Percentiles rank a stretch among this genome's conserved stretches.
Conservation (phyloP, 1,140 invertebrate genomes). For the Neotoxoptera formosana region DNA sequence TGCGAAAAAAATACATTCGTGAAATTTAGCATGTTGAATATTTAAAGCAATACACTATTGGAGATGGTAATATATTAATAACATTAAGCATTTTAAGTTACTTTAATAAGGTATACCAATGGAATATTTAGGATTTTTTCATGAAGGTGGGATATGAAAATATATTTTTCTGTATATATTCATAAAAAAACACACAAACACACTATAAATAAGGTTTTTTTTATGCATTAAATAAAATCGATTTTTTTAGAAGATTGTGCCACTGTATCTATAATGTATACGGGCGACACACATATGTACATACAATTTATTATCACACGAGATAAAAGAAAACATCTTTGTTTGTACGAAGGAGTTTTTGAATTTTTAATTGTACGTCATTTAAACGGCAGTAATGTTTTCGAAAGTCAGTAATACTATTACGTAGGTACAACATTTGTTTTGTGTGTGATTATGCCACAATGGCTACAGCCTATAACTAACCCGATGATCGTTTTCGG, state of each 20-base stretch:
- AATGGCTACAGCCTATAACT: too few relatives aligned
- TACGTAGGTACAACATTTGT: rapidly evolving
- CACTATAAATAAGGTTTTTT: background rate
- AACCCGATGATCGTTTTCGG: background rate
- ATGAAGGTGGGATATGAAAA: background rate
- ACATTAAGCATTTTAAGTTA: background rate
- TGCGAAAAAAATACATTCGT: background rate
- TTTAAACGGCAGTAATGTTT: background rate
- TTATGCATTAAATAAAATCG: background rate
- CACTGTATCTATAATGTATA: background rate
- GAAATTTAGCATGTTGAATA: background rate
- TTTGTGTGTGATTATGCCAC: background rate
- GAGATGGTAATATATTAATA: background rate
- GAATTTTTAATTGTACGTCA: background rate
- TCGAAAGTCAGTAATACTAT: background rate
- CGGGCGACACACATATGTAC: background rate
- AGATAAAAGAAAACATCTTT: background rate
- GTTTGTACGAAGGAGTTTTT: background rate
- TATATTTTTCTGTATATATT: background rate
- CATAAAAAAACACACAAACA: background rate
- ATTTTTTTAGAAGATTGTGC: background rate
- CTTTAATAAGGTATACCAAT: background rate
- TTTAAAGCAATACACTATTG: background rate
- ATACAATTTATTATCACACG: background rate
- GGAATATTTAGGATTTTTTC: background rate